Evolutionary conservation across 2,888 invertebrate genomes (phyloP).

Genomic region (Drosophila putrida): DNA sequence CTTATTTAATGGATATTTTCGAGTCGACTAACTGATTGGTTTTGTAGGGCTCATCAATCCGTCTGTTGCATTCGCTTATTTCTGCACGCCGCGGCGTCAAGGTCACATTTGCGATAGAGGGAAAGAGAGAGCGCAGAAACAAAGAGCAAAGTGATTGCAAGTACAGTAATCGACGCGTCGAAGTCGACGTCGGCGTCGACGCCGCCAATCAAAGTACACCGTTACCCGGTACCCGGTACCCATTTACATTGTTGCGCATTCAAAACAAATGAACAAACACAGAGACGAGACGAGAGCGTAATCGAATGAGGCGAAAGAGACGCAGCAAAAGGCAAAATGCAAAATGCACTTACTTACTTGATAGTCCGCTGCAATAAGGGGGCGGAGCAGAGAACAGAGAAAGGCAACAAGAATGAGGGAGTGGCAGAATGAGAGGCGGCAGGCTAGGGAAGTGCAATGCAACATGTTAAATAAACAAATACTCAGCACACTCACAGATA

Average conservation of each 20-base stretch:
- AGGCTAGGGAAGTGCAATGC: slow-evolving; percentile 50
- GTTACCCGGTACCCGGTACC: slow-evolving; percentile 32
- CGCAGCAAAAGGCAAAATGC: neutral
- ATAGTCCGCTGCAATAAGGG: neutral
- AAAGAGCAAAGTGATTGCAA: slow-evolving; percentile 15
- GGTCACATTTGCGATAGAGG: slow-evolving; percentile 44
- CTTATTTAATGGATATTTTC: slow-evolving; percentile 8
- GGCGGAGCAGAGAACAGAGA: neutral
- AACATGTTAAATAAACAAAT: slow-evolving; percentile 72
- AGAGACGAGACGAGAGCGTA: slow-evolving; percentile 21
- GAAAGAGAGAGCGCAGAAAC: slow-evolving; percentile 1
- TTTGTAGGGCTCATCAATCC: slow-evolving; percentile 14
- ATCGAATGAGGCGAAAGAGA: slow-evolving; percentile 16
- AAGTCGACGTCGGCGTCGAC: slow-evolving; percentile 1
- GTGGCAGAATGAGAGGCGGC: slow-evolving; percentile 1
- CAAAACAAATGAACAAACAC: slow-evolving; percentile 42
- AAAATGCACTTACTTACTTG: no score
- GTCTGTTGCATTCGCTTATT: slow-evolving; percentile 28
- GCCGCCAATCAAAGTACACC: slow-evolving; percentile 47
- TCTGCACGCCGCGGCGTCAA: slow-evolving; percentile 50
- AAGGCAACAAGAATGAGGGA: neutral
- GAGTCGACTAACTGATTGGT: slow-evolving; percentile 1
- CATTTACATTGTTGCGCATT: slow-evolving; percentile 53
- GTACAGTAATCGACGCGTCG: slow-evolving; percentile 36
- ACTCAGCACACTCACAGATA: slow-evolving; percentile 13